Conservation (phyloP, 2,113 vertebrate genomes). For the Quiscalus mexicanus region DNA sequence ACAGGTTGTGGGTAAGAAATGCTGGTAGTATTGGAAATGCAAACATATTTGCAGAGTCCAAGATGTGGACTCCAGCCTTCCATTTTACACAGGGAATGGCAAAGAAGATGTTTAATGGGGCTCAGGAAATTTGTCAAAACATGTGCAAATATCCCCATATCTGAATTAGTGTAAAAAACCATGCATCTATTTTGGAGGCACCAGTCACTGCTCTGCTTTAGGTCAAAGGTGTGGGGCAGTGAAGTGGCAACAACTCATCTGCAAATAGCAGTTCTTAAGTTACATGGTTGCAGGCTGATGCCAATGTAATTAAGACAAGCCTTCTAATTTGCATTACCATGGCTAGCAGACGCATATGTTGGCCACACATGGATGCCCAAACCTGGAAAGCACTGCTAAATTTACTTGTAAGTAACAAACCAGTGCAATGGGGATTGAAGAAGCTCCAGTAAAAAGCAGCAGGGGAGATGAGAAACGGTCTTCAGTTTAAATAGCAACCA, state of each 20-base stretch:
- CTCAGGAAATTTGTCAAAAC: background rate
- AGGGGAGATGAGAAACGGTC: background rate
- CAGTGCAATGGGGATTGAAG: background rate
- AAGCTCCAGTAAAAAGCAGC: background rate
- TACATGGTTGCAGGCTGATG: background rate
- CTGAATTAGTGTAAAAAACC: background rate
- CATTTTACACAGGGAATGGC: background rate
- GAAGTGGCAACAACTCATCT: background rate
- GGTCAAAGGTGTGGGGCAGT: background rate
- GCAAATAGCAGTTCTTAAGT: background rate
- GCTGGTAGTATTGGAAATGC: background rate
- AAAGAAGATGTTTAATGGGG: background rate
- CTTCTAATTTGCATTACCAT: background rate
- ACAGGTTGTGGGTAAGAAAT: background rate
- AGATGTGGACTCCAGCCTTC: background rate
- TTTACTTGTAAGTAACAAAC: background rate
- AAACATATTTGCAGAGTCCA: background rate
- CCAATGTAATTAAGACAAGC: background rate
- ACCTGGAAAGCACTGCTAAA: background rate
- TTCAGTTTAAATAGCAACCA: background rate
- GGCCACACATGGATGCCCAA: background rate
- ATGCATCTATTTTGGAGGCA: background rate
- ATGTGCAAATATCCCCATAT: background rate
- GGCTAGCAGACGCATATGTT: background rate
- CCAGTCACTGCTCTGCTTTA: background rate